Evolutionary conservation across 2,888 invertebrate genomes (phyloP), one percentile per base, ranked within the genome.

Genomic region (Laspeyria flexula): DNA sequence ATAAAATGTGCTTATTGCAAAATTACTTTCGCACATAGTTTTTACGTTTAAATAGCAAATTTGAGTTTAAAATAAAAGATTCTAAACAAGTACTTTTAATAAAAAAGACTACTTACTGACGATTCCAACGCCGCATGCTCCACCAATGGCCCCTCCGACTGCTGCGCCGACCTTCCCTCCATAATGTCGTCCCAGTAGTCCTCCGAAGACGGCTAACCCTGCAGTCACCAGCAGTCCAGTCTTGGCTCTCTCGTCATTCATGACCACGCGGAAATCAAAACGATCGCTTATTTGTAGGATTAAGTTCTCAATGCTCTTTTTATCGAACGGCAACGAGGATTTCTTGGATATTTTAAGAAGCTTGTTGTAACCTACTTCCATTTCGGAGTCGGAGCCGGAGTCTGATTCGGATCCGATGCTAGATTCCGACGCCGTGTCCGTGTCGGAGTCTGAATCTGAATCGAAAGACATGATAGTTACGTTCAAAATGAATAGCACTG

Each of bases 161-260:
- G 83, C 83, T 0, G 88, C 90, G 0, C 91, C 91, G 1, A 86
- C 31, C 56, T 83, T 87, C 4, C 91, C 91, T 9, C 88, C 91
- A 57, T 84, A 88, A 62, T 88, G 87, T 6, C 75, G 80, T 0
- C 91, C 91, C 12, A 92, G 71, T n/a, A 91, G 41, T 0, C 83
- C 79, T 0, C 91, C 91, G 0, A 88, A 89, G 9, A 91, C 16
- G 0, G 88, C 76, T 7, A 91, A 55, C 0, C 91, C 91, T 0
- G 87, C 71, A 7, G 91, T 88, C 11, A 90, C 73, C 25, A 86
- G 21, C 31, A 86, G 6, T 0, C 89, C 90, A 0, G 73, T 73
- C 42, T 71, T 81, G 0, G 75, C 65, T 35, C 77, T 65, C 0
- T 77, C 68, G 40, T 83, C 79, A 41, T 55, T 81, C 62, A 87